Conservation (phyloP, 2,888 invertebrate genomes). For the Spilosoma lubricipeda region DNA sequence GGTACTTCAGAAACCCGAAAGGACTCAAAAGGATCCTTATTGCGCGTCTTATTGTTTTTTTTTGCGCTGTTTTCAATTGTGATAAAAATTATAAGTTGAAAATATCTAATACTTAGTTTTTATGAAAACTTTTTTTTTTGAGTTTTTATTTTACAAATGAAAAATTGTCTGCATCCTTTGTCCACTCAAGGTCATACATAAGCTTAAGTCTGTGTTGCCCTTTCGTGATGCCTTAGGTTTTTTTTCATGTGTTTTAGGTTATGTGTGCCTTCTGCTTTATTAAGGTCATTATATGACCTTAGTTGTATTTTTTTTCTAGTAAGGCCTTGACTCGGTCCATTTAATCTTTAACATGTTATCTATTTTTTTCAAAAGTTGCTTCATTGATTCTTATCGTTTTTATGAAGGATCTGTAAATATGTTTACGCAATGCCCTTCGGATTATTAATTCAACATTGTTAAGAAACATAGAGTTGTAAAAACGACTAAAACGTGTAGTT, state of each 20-base stretch:
- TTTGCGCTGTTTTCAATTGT: not conserved
- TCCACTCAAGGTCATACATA: not conserved
- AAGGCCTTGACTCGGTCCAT: conserved; percentile 24
- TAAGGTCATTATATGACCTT: conserved; percentile 20
- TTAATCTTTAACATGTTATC: conserved; percentile 24
- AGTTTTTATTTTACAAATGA: not conserved
- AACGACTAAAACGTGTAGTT: not conserved
- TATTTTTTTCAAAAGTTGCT: conserved; percentile 2
- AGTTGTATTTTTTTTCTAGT: conserved; percentile 19
- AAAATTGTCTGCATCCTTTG: not conserved
- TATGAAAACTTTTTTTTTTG: not conserved
- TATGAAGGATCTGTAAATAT: conserved; percentile 2
- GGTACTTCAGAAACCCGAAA: conserved; percentile 71
- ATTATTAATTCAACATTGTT: not conserved
- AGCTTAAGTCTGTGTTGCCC: not conserved
- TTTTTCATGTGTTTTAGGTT: conserved; percentile 2
- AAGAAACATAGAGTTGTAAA: not conserved
- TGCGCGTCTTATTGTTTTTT: conserved; percentile 28
- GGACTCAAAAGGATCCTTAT: conserved; percentile 65
- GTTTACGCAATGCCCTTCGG: conserved; percentile 4
- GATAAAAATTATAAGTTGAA: not conserved
- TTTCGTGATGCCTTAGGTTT: not conserved
- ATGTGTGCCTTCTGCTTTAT: conserved; percentile 5
- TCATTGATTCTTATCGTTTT: conserved; percentile 1
- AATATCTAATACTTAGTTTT: not conserved